phyloP scores from a whole-genome alignment of 2,113 vertebrate genomes.

The Ranitomeya imitator region DNA sequence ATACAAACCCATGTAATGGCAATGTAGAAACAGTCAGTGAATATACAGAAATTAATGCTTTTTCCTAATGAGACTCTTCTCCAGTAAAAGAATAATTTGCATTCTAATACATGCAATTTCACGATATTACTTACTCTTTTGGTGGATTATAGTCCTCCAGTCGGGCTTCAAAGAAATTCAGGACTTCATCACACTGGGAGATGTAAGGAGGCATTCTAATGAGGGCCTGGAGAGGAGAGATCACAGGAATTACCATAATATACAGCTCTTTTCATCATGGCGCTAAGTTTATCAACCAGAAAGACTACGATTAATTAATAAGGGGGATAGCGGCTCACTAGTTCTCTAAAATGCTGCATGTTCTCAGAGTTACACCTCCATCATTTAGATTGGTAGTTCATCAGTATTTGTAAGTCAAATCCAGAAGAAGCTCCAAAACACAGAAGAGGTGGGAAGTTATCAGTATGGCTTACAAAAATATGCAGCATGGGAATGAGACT shows the following conservation, averaged over 20 bases:
- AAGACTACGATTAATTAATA: not conserved
- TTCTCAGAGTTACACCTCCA: not conserved
- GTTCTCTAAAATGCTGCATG: no score
- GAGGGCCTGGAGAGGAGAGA: constrained; percentile 78
- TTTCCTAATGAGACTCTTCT: not conserved
- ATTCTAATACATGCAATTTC: no score
- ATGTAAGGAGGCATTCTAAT: constrained; percentile 96
- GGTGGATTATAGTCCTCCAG: constrained; percentile 93
- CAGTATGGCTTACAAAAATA: no score
- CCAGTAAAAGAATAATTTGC: not conserved
- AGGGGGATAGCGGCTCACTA: not conserved
- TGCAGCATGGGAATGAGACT: no score
- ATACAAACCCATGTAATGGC: no score
- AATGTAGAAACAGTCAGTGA: no score
- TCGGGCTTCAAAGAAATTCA: constrained; percentile 95
- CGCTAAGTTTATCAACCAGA: not conserved
- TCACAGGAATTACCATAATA: not conserved
- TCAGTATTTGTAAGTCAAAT: no score
- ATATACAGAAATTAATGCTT: no score
- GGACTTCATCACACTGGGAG: constrained; percentile 96
- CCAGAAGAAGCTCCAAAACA: no score
- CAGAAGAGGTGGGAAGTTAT: no score
- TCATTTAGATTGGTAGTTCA: not conserved
- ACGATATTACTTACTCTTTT: constrained; percentile 84
- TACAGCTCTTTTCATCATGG: not conserved